These are phyloP conservation scores for Dysidea cf. avara DNA, from an alignment of 37 sponge, comb jelly and placozoan genomes.

Conservation along the genomic window DNA sequence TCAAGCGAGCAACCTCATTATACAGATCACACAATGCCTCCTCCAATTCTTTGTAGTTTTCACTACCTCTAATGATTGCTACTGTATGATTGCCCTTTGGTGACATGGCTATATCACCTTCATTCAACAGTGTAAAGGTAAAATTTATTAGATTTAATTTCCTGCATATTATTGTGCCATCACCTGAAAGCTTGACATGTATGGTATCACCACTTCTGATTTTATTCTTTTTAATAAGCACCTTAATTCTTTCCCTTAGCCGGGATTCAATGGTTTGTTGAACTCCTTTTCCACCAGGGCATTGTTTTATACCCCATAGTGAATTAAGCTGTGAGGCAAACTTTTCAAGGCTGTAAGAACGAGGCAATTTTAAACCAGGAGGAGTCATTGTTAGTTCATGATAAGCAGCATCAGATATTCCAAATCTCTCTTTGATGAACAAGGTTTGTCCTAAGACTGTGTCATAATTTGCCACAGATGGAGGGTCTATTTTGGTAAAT, in stretches of 20 bases:
- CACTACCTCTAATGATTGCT: slow-evolving; percentile 33
- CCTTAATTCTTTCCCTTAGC: not conserved
- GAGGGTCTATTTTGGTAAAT: not conserved
- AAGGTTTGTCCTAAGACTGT: not conserved
- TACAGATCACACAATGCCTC: slow-evolving; percentile 3
- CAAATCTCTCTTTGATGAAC: not conserved
- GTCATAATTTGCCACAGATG: no score
- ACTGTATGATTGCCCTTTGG: slow-evolving; percentile 29
- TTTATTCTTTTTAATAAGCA: not conserved
- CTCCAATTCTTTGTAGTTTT: slow-evolving; percentile 11
- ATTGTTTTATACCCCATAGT: not conserved
- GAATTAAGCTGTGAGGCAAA: not conserved
- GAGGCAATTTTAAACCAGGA: not conserved
- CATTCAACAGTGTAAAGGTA: slow-evolving; percentile 31
- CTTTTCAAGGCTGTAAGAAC: not conserved
- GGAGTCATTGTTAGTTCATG: not conserved
- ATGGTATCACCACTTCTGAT: not conserved
- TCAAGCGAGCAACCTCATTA: slow-evolving; percentile 11
- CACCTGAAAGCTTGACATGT: slow-evolving; percentile 33
- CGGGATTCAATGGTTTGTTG: not conserved
- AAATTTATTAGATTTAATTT: slow-evolving; percentile 20
- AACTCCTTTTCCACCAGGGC: not conserved
- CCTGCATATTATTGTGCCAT: slow-evolving; percentile 42
- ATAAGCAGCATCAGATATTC: not conserved
- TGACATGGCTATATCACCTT: slow-evolving; percentile 8